A percentile compares a stretch with the other conserved stretches of the same genome.
Conservation (phyloP, 2,113 vertebrate genomes). For the Athene cunicularia region DNA sequence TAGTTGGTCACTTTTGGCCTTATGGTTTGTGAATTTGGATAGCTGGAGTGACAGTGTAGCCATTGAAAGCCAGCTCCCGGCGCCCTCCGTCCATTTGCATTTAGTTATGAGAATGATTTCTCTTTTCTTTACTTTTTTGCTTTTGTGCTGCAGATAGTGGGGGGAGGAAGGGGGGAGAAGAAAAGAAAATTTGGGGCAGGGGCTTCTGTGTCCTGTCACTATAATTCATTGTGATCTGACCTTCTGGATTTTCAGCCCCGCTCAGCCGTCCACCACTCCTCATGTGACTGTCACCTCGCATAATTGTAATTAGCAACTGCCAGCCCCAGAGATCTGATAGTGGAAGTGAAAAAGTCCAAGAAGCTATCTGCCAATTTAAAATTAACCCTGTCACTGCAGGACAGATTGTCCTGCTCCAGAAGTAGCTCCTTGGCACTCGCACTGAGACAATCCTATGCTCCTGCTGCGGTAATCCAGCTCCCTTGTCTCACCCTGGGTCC, state of each 20-base stretch:
- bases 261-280: not conserved
- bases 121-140: not conserved
- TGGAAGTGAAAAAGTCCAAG: not conserved
- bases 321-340: not conserved
- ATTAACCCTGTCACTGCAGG: slow-evolving; percentile 6
- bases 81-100: not conserved
- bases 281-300: not conserved
- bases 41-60: not conserved
- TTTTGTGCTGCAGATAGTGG: not conserved
- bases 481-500: not conserved
- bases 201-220: not conserved
- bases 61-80: not conserved
- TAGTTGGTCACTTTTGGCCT: not conserved
- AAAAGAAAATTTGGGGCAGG: not conserved
- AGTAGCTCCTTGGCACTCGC: not conserved
- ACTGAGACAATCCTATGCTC: not conserved
- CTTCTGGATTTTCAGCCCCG: not conserved
- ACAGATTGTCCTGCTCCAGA: not conserved
- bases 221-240: not conserved
- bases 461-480: not conserved
- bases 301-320: slow-evolving; percentile 21
- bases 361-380: not conserved
- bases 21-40: not conserved
- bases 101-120: not conserved
- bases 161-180: no score